Percentiles rank a stretch among this genome's conserved stretches.
These are phyloP conservation scores for Pogoniulus pusillus DNA, from an alignment of 2,797 vertebrate genomes.

Conservation along the genomic window DNA sequence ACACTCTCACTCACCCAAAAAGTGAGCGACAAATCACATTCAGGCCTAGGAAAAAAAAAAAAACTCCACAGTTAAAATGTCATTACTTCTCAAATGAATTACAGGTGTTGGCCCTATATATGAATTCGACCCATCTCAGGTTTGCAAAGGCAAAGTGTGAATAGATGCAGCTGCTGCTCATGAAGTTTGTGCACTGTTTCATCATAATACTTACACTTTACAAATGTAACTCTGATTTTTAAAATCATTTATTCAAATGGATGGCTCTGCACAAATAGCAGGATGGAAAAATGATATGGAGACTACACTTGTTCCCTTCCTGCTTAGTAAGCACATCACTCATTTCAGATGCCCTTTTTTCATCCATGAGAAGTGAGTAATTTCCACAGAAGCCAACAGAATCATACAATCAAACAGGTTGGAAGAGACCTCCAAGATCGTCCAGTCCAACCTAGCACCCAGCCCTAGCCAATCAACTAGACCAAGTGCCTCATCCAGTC, in stretches of 20 bases:
- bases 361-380: not conserved
- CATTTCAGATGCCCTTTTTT: not conserved
- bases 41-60: not conserved
- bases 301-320: not conserved
- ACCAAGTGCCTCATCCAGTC: no score
- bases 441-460: no score
- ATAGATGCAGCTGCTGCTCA: not conserved
- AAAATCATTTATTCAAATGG: not conserved
- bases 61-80: not conserved
- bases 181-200: not conserved
- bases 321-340: not conserved
- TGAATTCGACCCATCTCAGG: not conserved
- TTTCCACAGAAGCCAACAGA: not conserved
- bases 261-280: not conserved
- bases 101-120: not conserved
- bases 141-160: not conserved
- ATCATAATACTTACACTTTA: not conserved
- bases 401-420: no score
- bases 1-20: not conserved
- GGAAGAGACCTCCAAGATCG: no score
- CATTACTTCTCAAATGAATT: not conserved
- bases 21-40: not conserved
- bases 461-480: no score
- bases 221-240: not conserved
- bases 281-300: not conserved